phyloP scores from a whole-genome alignment of 2,113 vertebrate genomes.

The Pituophis catenifer region DNA sequence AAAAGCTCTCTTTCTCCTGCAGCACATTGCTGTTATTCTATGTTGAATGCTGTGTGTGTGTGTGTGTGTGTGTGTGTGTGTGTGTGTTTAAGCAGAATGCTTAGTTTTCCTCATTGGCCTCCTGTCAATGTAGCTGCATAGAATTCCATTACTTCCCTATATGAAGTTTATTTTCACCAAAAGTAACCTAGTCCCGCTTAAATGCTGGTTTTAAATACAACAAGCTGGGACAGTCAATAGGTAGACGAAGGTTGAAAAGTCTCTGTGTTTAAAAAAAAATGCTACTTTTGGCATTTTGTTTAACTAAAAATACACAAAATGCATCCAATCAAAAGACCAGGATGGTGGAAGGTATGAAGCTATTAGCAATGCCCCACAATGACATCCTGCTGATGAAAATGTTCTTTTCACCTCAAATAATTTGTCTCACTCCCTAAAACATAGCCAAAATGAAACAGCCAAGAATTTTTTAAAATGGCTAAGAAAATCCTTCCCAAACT shows the following conservation, averaged over 20 bases:
- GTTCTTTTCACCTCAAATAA: background rate
- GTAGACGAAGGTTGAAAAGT: background rate
- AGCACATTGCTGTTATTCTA: background rate
- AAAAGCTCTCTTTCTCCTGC: background rate
- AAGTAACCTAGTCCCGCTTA: background rate
- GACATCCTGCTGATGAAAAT: background rate
- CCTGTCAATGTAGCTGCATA: background rate
- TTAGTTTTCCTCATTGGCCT: background rate
- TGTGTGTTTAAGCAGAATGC: background rate
- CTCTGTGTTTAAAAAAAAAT: background rate
- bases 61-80: background rate
- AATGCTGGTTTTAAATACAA: background rate
- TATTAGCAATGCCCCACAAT: background rate
- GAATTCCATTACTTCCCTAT: background rate
- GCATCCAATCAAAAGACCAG: background rate
- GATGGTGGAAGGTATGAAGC: background rate
- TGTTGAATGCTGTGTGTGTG: background rate
- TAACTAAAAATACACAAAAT: background rate
- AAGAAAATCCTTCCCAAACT: background rate
- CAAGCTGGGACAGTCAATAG: background rate
- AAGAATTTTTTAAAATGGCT: background rate
- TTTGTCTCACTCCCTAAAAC: background rate
- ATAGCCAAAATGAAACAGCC: background rate
- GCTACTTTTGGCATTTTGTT: background rate
- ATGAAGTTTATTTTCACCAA: background rate